Evolutionary conservation across 2,113 vertebrate genomes (phyloP).

Genomic region (Cyrtonyx montezumae): DNA sequence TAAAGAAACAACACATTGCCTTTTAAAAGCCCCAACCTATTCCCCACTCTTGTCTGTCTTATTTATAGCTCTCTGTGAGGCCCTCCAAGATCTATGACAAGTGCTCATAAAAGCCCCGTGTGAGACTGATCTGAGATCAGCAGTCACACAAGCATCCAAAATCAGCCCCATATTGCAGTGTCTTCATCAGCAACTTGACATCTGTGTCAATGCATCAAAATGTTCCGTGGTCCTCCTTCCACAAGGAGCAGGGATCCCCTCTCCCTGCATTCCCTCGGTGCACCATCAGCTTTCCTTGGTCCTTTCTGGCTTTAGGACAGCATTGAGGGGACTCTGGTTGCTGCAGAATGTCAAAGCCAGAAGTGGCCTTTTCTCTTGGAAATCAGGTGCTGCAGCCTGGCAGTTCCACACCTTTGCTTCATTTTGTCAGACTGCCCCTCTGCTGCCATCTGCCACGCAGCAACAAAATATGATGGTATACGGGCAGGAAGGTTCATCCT

Average conservation of each 20-base stretch:
- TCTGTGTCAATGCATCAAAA: background rate
- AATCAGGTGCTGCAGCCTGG: background rate
- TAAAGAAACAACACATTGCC: constrained; percentile 3
- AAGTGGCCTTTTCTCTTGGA: constrained; percentile 51
- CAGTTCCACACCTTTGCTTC: too few relatives aligned
- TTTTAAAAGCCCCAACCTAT: background rate
- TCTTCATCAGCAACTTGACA: background rate
- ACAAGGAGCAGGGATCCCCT: background rate
- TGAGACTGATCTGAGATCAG: background rate
- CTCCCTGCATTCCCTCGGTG: background rate
- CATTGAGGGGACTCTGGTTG: background rate
- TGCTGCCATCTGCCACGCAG: too few relatives aligned
- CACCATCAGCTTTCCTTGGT: constrained; percentile 26
- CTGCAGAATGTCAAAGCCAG: constrained; percentile 38
- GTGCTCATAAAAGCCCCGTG: background rate
- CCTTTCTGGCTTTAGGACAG: background rate
- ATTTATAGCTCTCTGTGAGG: constrained; percentile 45
- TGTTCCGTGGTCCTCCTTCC: background rate
- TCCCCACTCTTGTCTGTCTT: constrained; percentile 23
- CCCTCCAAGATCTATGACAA: background rate
- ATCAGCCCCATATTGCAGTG: background rate
- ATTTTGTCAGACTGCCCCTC: too few relatives aligned
- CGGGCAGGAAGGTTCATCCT: too few relatives aligned
- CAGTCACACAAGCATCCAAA: background rate
- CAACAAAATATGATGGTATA: too few relatives aligned